These are phyloP conservation scores for Melanaphis sacchari DNA, from an alignment of 1,140 invertebrate genomes.

Conservation along the genomic window DNA sequence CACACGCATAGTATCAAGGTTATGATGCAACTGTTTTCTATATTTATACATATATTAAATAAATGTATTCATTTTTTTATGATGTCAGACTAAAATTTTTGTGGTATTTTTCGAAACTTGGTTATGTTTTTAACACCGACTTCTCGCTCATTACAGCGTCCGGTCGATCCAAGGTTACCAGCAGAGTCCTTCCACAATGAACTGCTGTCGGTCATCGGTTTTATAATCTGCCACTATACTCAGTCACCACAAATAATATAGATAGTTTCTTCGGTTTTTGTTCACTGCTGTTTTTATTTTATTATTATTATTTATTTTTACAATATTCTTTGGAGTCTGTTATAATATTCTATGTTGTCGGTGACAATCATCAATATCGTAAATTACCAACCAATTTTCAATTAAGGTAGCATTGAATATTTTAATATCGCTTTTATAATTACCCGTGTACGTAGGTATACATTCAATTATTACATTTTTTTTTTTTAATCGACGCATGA, in stretches of 20 bases:
- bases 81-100: slow-evolving; percentile 49
- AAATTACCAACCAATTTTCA: not conserved
- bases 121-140: slow-evolving; percentile 52
- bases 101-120: slow-evolving; percentile 55
- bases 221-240: slow-evolving; percentile 41
- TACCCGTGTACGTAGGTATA: not conserved
- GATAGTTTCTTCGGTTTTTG: slow-evolving; percentile 28
- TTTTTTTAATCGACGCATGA: not conserved
- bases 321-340: not conserved
- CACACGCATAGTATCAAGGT: slow-evolving; percentile 41
- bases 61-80: slow-evolving; percentile 39
- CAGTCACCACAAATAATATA: slow-evolving; percentile 35
- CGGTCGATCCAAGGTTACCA: slow-evolving; percentile 54
- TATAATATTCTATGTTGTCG: not conserved
- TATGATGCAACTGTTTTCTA: slow-evolving; percentile 50
- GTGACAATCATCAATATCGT: not conserved
- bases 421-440: not conserved
- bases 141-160: slow-evolving; percentile 57
- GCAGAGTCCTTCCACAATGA: slow-evolving; percentile 52
- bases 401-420: not conserved
- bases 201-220: slow-evolving; percentile 51
- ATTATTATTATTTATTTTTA: slow-evolving; percentile 1
- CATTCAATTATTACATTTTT: not conserved
- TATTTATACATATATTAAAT: slow-evolving; percentile 32
- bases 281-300: not conserved